Evolutionary conservation across 1,140 invertebrate species (phyloP).

Genomic region (Zaprionus davidi): DNA sequence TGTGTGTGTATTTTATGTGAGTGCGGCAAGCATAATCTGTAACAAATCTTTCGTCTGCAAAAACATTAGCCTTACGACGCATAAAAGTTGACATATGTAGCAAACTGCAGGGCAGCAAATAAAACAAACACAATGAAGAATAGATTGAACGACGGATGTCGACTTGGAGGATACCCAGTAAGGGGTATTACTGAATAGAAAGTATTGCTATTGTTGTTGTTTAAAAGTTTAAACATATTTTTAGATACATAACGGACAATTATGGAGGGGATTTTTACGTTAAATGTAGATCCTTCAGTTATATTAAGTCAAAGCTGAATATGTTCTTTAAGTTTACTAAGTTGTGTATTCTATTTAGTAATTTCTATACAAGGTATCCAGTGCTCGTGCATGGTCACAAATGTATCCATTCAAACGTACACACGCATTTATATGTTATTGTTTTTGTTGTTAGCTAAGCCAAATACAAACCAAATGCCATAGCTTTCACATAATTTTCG

Average conservation of each 20-base stretch:
- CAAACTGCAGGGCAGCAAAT: conserved; percentile 47
- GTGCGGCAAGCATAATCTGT: conserved; percentile 64
- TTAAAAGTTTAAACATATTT: too few species aligned
- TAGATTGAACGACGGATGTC: background rate
- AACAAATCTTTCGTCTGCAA: conserved; percentile 76
- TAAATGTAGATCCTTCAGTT: too few species aligned
- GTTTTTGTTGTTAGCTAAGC: conserved; percentile 59
- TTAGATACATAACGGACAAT: too few species aligned
- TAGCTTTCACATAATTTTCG: conserved; percentile 56
- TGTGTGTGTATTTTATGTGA: conserved; percentile 53
- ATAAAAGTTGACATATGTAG: conserved; percentile 72
- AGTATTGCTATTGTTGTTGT: background rate
- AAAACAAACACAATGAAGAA: conserved; percentile 24
- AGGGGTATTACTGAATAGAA: background rate
- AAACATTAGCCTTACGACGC: conserved; percentile 75
- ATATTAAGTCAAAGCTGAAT: too few species aligned
- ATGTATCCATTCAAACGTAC: background rate
- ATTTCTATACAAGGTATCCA: background rate
- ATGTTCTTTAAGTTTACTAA: too few species aligned
- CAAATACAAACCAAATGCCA: conserved; percentile 57
- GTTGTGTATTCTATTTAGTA: background rate
- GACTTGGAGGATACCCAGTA: background rate
- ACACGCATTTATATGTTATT: conserved; percentile 18
- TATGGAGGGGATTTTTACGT: too few species aligned
- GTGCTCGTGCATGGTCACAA: background rate